Evolutionary conservation across 1,140 invertebrate genomes (phyloP), one percentile per base, ranked within the genome.

Genomic region (Frieseomelitta varia): DNA sequence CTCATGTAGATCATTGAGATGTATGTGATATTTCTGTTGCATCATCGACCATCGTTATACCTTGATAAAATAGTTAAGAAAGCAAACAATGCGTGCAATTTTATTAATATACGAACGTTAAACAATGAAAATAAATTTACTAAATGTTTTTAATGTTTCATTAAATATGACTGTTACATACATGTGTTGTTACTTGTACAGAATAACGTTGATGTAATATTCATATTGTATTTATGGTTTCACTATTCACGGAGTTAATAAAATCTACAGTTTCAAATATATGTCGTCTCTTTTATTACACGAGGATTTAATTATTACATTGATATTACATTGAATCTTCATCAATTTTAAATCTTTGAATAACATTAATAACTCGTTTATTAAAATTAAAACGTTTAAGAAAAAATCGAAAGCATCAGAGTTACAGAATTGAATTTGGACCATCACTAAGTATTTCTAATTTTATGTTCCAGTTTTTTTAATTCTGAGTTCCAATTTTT

Each of bases 91-190:
- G 27, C 34, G 71, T 30, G 14, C 27, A 19, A 21, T 79, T 34
- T 83, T 21, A 55, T 82, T 27, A 12, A 69, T 56, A 83, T 53
- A 79, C 27, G 14, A 68, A 63, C 21, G 21, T 78, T 78, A 19
- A 53, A 15, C 8, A 67, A 30, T 30, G 65, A 61, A 63, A 55
- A 63, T 79, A 67, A 24, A 79, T 78, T 71, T 71, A 71, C 14
- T n/a, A 30, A 53, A 69, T 84, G 79, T 79, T 34, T 47, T 79
- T 79, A 77, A 84, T 84, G 81, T 84, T 79, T 79, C 75, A 84
- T 83, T 83, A 78, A 78, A 83, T 78, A 76, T 82, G 39, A 84
- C 75, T 84, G 81, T 84, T 84, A 84, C 47, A 56, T 84, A 72
- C 53, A 61, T 21, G 67, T 79, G 76, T 79, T 71, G 74, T 79